phyloP scores from a whole-genome alignment of 2,888 invertebrate species.

The Julus scanicus region DNA sequence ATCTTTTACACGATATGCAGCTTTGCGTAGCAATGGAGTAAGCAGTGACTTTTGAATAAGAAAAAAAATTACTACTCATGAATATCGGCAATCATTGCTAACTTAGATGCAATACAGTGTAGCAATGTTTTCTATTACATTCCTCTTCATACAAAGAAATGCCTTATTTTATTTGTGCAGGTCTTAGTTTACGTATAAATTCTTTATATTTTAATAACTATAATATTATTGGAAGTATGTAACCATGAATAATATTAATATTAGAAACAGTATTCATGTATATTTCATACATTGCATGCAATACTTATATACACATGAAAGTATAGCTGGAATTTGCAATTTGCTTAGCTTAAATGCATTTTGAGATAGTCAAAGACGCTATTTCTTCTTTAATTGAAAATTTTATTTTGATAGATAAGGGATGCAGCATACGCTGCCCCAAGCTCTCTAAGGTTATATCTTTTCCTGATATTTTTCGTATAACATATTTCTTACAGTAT shows the following conservation, averaged over 20 bases:
- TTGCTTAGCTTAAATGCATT: not conserved
- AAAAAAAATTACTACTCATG: too few species aligned
- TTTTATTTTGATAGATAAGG: not conserved
- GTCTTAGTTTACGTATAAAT: not conserved
- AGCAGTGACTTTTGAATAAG: too few species aligned
- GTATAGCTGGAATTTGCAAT: not conserved
- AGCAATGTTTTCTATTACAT: too few species aligned
- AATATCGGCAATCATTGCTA: too few species aligned
- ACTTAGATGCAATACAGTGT: too few species aligned
- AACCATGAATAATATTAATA: not conserved
- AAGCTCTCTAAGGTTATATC: not conserved
- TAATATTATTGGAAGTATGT: not conserved
- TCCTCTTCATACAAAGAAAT: too few species aligned
- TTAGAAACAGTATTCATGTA: not conserved
- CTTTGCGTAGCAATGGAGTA: too few species aligned
- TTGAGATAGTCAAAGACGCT: not conserved
- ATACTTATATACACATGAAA: too few species aligned
- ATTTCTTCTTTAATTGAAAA: conserved; percentile 11
- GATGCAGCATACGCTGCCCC: not conserved
- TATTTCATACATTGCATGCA: not conserved
- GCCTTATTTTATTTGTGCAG: not conserved
- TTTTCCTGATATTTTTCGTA: not conserved
- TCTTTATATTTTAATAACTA: not conserved
- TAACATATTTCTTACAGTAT: not conserved
- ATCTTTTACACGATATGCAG: too few species aligned